A percentile compares a stretch with the other conserved stretches of the same genome.
Evolutionary conservation across 2,797 vertebrate species (phyloP).

Genomic region (Notamacropus eugenii): DNA sequence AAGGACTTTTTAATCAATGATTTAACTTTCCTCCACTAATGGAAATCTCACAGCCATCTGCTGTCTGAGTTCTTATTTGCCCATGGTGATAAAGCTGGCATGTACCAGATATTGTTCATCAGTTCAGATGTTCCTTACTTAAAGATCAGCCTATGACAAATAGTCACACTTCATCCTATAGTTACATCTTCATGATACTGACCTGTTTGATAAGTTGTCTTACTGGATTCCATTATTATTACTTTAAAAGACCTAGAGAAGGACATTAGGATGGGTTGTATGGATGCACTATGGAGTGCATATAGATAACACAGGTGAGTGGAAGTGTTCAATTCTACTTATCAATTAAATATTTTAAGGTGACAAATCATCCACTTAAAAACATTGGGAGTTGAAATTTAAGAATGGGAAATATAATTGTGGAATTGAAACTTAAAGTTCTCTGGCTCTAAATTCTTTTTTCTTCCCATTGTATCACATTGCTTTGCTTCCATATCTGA

Average conservation of each 20-base stretch:
- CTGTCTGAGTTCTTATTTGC: not conserved
- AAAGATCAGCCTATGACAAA: not conserved
- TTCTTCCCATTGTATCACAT: not conserved
- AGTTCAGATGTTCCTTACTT: not conserved
- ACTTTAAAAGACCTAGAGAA: not conserved
- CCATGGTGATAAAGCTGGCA: not conserved
- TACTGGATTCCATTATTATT: not conserved
- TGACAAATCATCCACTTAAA: not conserved
- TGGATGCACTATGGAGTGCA: not conserved
- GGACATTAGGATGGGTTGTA: not conserved
- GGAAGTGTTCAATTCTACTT: slow-evolving; percentile 2
- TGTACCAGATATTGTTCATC: not conserved
- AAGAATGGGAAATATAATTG: slow-evolving; percentile 17
- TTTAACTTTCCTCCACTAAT: not conserved
- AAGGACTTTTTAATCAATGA: not conserved
- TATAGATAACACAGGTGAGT: not conserved
- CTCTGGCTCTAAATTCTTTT: not conserved
- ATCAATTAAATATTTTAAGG: not conserved
- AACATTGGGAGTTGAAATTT: slow-evolving; percentile 17
- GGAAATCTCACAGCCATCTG: not conserved
- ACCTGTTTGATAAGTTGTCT: not conserved
- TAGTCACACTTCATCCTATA: not conserved
- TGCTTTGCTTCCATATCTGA: not conserved
- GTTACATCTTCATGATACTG: not conserved
- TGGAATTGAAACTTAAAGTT: not conserved